These are phyloP conservation scores for Bradypus variegatus DNA, from an alignment of 2,797 vertebrate species.

Conservation along the genomic window DNA sequence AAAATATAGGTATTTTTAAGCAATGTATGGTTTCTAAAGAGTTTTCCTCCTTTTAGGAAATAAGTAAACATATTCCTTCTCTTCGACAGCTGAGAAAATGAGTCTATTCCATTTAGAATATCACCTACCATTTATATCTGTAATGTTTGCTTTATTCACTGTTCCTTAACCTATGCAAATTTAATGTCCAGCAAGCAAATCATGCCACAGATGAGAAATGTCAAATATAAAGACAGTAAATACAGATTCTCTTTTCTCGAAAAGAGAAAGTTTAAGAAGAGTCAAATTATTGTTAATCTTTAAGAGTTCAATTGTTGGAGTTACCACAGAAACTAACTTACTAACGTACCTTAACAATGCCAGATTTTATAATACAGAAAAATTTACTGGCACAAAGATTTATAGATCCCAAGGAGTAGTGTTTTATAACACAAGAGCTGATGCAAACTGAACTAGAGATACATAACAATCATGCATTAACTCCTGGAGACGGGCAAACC, in stretches of 20 bases:
- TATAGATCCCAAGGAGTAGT: background rate
- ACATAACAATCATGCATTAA: constrained; percentile 39
- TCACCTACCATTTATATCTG: background rate
- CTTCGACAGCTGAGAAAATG: constrained; percentile 1
- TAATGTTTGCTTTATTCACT: constrained; percentile 2
- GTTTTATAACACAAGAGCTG: constrained; percentile 59
- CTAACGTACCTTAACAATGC: constrained; percentile 27
- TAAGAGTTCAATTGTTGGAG: background rate
- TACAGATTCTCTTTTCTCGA: background rate
- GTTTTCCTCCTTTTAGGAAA: constrained; percentile 7
- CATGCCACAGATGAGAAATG: background rate
- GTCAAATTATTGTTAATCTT: background rate
- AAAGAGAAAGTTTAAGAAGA: background rate
- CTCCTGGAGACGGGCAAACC: background rate
- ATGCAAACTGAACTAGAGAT: constrained; percentile 35
- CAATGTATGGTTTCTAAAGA: background rate
- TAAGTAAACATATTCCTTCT: constrained; percentile 9
- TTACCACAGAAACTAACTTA: constrained; percentile 14
- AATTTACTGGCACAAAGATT: constrained; percentile 23
- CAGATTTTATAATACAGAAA: constrained; percentile 39
- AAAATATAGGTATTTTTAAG: constrained; percentile 11
- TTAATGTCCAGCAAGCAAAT: constrained; percentile 21
- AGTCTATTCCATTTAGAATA: constrained; percentile 17
- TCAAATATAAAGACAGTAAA: constrained; percentile 2
- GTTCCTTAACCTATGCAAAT: constrained; percentile 2